These are phyloP conservation scores for Dioctria rufipes DNA, from an alignment of 2,888 invertebrate genomes.

Conservation along the genomic window DNA sequence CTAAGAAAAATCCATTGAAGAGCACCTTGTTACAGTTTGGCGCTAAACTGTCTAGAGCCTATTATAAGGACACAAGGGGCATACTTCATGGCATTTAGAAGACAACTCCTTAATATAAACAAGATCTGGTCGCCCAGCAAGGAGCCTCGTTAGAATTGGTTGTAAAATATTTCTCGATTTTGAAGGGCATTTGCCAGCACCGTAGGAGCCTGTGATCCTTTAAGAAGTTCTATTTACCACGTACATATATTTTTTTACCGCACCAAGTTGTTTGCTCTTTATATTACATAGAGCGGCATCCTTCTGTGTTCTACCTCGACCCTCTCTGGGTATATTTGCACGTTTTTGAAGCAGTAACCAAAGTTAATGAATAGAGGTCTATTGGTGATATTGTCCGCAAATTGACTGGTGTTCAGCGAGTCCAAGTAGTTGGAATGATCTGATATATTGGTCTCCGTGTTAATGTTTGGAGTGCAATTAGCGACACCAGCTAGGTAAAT, in stretches of 20 bases:
- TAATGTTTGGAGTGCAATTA: conserved; percentile 36
- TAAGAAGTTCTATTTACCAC: conserved; percentile 39
- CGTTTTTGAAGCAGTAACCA: conserved; percentile 8
- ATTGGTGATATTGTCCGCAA: conserved; percentile 39
- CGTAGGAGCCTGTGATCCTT: conserved; percentile 36
- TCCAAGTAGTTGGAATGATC: conserved; percentile 27
- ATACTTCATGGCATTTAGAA: conserved; percentile 16
- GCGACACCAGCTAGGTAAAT: conserved; percentile 28
- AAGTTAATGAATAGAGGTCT: not conserved
- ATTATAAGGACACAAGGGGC: not conserved
- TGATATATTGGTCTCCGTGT: conserved; percentile 33
- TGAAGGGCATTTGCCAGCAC: conserved; percentile 20
- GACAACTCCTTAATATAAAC: conserved; percentile 38
- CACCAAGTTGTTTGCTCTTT: conserved; percentile 24
- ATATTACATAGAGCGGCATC: conserved; percentile 33
- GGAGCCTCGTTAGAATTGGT: conserved; percentile 6
- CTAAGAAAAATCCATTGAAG: not conserved
- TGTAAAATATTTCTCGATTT: conserved; percentile 16
- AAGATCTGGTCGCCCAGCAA: conserved; percentile 25
- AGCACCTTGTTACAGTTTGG: conserved; percentile 13
- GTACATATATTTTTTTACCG: conserved; percentile 3
- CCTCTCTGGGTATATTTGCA: conserved; percentile 1
- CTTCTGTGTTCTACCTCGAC: conserved; percentile 13
- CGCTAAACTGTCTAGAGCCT: conserved; percentile 22
- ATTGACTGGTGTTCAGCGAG: conserved; percentile 8